Evolutionary conservation across 1,140 invertebrate species (phyloP).

Genomic region (Drosophila oshimai): DNA sequence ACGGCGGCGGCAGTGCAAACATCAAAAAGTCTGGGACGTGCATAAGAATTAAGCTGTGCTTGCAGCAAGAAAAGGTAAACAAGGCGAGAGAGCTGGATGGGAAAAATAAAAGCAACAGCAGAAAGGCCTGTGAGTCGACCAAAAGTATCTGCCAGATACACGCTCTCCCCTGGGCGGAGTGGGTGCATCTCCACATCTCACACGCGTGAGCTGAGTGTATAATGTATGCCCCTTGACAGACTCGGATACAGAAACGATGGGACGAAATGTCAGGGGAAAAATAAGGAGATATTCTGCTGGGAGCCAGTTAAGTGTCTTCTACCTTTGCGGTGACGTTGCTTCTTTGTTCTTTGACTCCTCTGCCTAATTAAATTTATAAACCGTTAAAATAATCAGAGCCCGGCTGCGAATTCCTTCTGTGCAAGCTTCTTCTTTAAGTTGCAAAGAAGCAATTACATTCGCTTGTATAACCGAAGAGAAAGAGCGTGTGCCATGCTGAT

Average conservation of each 20-base stretch:
- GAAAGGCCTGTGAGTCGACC: too few relatives aligned
- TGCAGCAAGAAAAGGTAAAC: conserved; percentile 59
- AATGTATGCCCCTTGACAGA: conserved; percentile 55
- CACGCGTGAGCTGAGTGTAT: conserved; percentile 59
- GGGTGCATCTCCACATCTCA: conserved; percentile 51
- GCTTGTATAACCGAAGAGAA: background rate
- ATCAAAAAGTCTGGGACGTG: conserved; percentile 49
- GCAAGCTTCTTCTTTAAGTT: conserved; percentile 26
- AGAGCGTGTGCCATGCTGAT: background rate
- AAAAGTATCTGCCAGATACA: conserved; percentile 52
- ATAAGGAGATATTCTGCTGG: too few relatives aligned
- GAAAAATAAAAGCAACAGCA: conserved; percentile 28
- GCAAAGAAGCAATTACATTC: conserved; percentile 29
- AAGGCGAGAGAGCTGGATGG: conserved; percentile 17
- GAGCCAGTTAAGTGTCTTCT: conserved; percentile 37
- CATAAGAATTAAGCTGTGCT: conserved; percentile 64
- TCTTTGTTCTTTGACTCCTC: conserved; percentile 43
- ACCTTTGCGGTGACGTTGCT: conserved; percentile 35
- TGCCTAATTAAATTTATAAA: conserved; percentile 68
- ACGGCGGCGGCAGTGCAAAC: conserved; percentile 23
- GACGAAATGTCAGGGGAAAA: background rate
- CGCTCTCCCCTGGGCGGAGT: conserved; percentile 35
- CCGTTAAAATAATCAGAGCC: conserved; percentile 67
- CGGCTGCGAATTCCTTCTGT: conserved; percentile 47
- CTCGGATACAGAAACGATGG: conserved; percentile 37